Base-by-base conservation (phyloP, 2,797 vertebrate genomes). In the Tapera naevia region DNA sequence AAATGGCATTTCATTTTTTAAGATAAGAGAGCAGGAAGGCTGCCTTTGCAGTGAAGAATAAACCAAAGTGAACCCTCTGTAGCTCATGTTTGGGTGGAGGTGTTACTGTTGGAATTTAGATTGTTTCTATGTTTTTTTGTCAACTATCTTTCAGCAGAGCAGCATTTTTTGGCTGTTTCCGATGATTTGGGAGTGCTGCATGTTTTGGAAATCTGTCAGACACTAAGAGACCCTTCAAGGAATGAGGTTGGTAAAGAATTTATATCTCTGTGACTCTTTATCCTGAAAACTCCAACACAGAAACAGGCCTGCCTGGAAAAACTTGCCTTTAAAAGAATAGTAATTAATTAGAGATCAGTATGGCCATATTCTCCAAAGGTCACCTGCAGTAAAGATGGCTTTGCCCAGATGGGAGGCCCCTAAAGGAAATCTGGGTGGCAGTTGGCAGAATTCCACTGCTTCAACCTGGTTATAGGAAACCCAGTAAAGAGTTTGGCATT, bases 91-190 rank as follows among this genome's bases (percentile, higher is more conserved):
- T 78, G 88, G 89, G 84, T 58, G 79, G 80, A 84, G 18, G 57
- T 17, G 0, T 67, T 72, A 51, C 69, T 81, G 43, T 69, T 79
- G 85, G 67, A 88, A 93, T 82, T 88, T 62, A 78, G n/a, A 66
- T 73, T 76, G 60, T 66, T 88, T 67, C 46, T 69, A 43, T 11
- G 8, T 13, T 3, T 50, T 80, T 66, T 73, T 89, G 73, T 96
- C 90, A 89, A 90, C 88, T 88, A 91, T 81, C 80, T 95, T 96
- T 46, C 96, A 99, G 99, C 97, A 56, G 98, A 98, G 95, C 98
- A 99, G 94, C 98, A 99, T 81, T 98, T 99, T 93, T 95, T 99
- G 96, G 98, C 99, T 9, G 96, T 99, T 90, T 98, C 98, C 23
- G 99, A 99, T 48, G 96, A 98, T 67, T 96, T 97, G 50, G 99